These are phyloP conservation scores for Clarias pachynema DNA, from an alignment of 2,797 vertebrate genomes.

Conservation along the genomic window DNA sequence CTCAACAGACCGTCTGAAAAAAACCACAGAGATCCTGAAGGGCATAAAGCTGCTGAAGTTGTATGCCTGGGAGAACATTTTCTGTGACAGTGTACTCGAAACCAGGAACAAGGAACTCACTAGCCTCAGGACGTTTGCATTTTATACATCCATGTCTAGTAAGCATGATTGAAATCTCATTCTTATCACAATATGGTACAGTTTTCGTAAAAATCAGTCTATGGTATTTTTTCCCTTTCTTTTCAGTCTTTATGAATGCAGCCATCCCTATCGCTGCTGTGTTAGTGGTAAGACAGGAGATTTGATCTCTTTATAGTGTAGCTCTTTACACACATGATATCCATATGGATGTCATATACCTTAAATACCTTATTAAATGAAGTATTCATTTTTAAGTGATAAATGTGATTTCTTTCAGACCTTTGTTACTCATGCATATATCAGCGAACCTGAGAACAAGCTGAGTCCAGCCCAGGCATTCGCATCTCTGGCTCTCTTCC, in stretches of 20 bases:
- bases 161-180: conserved; percentile 60
- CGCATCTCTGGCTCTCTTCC: conserved; percentile 90
- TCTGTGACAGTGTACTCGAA: conserved; percentile 92
- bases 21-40: conserved; percentile 95
- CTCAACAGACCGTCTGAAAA: conserved; percentile 94
- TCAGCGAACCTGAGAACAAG: conserved; percentile 43
- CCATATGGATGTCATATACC: background rate
- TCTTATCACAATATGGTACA: background rate
- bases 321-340: background rate
- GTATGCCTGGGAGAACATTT: conserved; percentile 97
- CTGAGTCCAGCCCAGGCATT: conserved; percentile 87
- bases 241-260: conserved; percentile 95
- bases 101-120: conserved; percentile 91
- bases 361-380: background rate
- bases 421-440: conserved; percentile 82
- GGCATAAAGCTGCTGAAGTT: conserved; percentile 96
- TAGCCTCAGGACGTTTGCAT: conserved; percentile 92
- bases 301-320: background rate
- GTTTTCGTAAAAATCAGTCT: background rate
- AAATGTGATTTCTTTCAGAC: conserved; percentile 74
- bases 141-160: conserved; percentile 97
- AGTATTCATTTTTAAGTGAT: background rate
- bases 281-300: conserved; percentile 83
- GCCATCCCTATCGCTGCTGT: conserved; percentile 97
- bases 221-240: conserved; percentile 53